Evolutionary conservation across 2,113 vertebrate genomes (phyloP).

Genomic region (Macquaria australasica): DNA sequence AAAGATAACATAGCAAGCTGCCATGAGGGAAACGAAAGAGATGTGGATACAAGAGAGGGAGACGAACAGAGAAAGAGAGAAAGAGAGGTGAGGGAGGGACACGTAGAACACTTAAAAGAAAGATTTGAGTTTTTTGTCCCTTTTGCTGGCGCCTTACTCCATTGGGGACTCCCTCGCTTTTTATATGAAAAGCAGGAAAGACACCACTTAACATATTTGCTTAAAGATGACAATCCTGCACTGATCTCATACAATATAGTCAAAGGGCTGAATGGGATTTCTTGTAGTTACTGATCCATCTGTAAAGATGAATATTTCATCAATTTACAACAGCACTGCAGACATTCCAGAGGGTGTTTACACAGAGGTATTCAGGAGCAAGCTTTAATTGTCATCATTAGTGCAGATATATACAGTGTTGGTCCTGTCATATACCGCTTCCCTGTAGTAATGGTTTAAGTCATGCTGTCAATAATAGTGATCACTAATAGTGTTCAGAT

Average conservation of each 20-base stretch:
- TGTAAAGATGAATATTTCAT: constrained; percentile 94
- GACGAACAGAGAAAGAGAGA: constrained; percentile 54
- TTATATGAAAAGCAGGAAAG: constrained; percentile 93
- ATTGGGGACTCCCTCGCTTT: constrained; percentile 91
- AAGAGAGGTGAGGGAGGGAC: constrained; percentile 24
- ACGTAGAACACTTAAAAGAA: constrained; percentile 85
- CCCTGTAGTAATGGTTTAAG: constrained; percentile 62
- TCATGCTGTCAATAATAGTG: constrained; percentile 57
- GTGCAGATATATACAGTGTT: constrained; percentile 84
- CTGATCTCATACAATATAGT: constrained; percentile 92
- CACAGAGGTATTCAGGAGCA: constrained; percentile 91
- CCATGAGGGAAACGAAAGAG: constrained; percentile 86
- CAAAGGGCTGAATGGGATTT: constrained; percentile 90
- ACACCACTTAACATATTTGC: constrained; percentile 99
- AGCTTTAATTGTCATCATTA: constrained; percentile 96
- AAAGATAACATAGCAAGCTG: constrained; percentile 99
- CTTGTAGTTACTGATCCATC: constrained; percentile 92
- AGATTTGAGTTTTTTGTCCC: constrained; percentile 87
- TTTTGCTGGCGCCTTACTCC: constrained; percentile 91
- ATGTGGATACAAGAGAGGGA: constrained; percentile 69
- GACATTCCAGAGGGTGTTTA: constrained; percentile 91
- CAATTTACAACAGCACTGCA: constrained; percentile 91
- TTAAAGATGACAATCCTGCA: constrained; percentile 95
- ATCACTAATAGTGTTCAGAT: constrained; percentile 47
- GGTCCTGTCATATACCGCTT: constrained; percentile 77